A percentile compares a stretch with the other conserved stretches of the same genome.
Evolutionary conservation across 2,797 vertebrate genomes (phyloP).

Genomic region (Lateolabrax maculatus): DNA sequence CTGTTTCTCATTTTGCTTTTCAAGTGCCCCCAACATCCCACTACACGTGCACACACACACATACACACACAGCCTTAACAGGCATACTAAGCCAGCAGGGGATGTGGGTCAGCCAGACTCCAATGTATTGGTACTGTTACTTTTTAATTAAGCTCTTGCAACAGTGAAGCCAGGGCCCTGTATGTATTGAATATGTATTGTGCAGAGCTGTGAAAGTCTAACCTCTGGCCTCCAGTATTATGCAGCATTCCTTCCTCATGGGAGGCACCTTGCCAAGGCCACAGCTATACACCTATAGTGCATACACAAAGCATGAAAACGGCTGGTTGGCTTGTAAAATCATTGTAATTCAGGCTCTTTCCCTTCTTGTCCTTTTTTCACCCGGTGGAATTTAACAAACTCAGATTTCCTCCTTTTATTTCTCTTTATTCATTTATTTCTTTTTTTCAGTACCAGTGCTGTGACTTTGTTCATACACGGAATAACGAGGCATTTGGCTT

Average conservation of each 20-base stretch:
- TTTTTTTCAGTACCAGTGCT: background rate
- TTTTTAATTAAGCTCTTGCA: conserved; percentile 78
- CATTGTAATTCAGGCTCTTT: conserved; percentile 51
- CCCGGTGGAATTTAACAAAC: conserved; percentile 34
- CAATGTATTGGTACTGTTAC: conserved; percentile 66
- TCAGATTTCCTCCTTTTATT: conserved; percentile 31
- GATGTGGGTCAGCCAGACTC: conserved; percentile 67
- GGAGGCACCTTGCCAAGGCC: conserved; percentile 52
- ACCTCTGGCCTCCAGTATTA: conserved; percentile 71
- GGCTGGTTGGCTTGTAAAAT: conserved; percentile 41
- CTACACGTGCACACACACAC: conserved; percentile 10
- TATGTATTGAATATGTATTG: conserved; percentile 77
- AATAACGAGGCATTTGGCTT: conserved; percentile 14
- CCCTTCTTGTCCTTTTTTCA: conserved; percentile 30
- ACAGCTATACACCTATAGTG: conserved; percentile 42
- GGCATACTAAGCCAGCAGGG: conserved; percentile 41
- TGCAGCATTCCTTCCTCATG: conserved; percentile 52
- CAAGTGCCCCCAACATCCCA: conserved; percentile 20
- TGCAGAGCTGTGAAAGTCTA: conserved; percentile 65
- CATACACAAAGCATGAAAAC: conserved; percentile 53
- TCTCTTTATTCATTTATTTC: conserved; percentile 31
- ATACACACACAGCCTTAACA: conserved; percentile 39
- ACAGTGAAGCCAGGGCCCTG: conserved; percentile 47
- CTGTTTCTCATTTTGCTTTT: conserved; percentile 56
- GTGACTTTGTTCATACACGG: background rate